A percentile compares a stretch with the other conserved stretches of the same genome.
Evolutionary conservation across 2,888 invertebrate genomes (phyloP).

Genomic region (Acleris holmiana): DNA sequence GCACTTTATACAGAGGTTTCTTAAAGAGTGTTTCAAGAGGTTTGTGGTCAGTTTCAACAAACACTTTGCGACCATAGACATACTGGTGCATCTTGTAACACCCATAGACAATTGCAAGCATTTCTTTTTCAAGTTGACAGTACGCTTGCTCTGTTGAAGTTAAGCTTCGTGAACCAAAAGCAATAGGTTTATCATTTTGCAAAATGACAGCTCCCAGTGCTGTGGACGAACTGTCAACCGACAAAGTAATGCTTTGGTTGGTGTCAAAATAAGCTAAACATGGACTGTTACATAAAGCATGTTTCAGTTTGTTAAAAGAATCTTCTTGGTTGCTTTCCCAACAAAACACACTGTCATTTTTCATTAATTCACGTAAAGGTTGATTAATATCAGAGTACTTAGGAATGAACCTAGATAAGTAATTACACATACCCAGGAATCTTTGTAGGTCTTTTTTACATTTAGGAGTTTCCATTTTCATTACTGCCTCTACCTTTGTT

Average conservation of each 20-base stretch:
- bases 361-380: conserved; percentile 26
- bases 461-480: conserved; percentile 33
- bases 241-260: conserved; percentile 23
- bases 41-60: conserved; percentile 38
- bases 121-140: conserved; percentile 48
- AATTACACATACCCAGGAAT: conserved; percentile 39
- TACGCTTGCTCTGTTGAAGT: conserved; percentile 41
- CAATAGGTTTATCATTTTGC: conserved; percentile 36
- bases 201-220: conserved; percentile 37
- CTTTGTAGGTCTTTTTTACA: conserved; percentile 31
- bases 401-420: conserved; percentile 36
- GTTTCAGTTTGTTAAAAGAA: conserved; percentile 26
- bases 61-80: conserved; percentile 29
- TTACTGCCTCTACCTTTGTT: conserved; percentile 33
- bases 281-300: conserved; percentile 28
- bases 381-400: conserved; percentile 32
- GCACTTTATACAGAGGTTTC: no score
- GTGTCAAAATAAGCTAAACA: conserved; percentile 35
- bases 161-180: conserved; percentile 36
- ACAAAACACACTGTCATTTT: conserved; percentile 29
- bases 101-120: conserved; percentile 45
- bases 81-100: conserved; percentile 42
- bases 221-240: conserved; percentile 30
- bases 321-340: conserved; percentile 36
- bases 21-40: not conserved